Base-by-base conservation (phyloP, 2,888 invertebrate species). In the Monoplex corrugatus region DNA sequence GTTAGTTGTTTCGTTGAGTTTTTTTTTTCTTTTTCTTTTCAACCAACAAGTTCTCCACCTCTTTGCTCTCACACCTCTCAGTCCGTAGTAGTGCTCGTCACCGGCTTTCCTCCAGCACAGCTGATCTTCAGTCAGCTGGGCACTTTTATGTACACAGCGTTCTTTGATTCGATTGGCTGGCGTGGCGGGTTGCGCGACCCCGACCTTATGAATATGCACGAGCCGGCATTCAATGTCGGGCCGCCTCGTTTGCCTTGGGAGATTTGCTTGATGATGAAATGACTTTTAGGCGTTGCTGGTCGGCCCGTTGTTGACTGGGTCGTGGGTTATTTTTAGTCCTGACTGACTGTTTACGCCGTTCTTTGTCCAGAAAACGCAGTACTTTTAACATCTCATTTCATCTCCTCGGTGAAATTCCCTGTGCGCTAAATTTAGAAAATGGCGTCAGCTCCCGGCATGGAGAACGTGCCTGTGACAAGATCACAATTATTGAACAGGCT, bases 161-260 rank as follows among this genome's bases (percentile, higher is more conserved):
- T 82, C 87, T 82, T 80, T n/a, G 45, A 87, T 83, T 63, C 68
- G 40, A 87, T 87, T 87, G 87, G 87, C 44, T 83, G 23, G 23
- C n/a, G n/a, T n/a, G n/a, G n/a, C n/a, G 82, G 45, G 32, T 44
- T 10, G 45, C 50, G 13, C 40, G 82, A 50, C 87, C 87, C 63
- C 82, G 83, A 83, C 87, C 82, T 87, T 35, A 87, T 87, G 83
- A 87, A 87, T 87, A 87, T 87, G 87, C 82, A 87, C 82, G 68
- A 87, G 83, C 82, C 87, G 87, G 87, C 87, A 87, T 78, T 87
- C 50, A n/a, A 19, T 72, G 80, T 57, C 40, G 50, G 80, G 87
- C 82, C n/a, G 82, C 57, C 43, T 40, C 43, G 83, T 63, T 50
- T 57, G 28, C 57, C 28, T n/a, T 35, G 8, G 8, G 40, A 50